A percentile compares a stretch with the other conserved stretches of the same genome.
Conservation (phyloP, 37 sponge, comb jelly and placozoan species). For the Mnemiopsis leidyi region DNA sequence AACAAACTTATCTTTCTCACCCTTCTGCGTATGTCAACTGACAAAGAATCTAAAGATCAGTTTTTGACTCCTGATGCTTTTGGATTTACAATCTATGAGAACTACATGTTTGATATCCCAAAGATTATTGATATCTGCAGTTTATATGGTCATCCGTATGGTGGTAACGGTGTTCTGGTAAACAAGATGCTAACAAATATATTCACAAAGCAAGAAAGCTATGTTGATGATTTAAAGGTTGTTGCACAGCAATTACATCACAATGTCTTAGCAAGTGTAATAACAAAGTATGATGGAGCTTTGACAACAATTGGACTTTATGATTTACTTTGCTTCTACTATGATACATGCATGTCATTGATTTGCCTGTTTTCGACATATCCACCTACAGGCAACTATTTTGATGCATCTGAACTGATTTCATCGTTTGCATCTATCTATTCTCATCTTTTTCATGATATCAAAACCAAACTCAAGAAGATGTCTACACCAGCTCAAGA, state of each 20-base stretch:
- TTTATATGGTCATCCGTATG: slow-evolving; percentile 54
- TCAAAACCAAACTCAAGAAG: slow-evolving; percentile 23
- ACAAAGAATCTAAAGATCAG: not conserved
- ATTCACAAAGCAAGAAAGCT: slow-evolving; percentile 29
- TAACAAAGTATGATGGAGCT: not conserved
- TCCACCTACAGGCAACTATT: slow-evolving; percentile 31
- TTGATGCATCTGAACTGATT: not conserved
- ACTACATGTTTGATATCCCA: slow-evolving; percentile 58
- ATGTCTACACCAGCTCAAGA: slow-evolving; percentile 30
- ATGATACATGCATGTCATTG: slow-evolving; percentile 56
- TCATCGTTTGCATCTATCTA: slow-evolving; percentile 13
- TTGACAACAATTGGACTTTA: slow-evolving; percentile 47
- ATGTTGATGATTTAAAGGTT: slow-evolving; percentile 30
- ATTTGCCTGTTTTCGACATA: slow-evolving; percentile 33
- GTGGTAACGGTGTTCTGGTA: slow-evolving; percentile 39
- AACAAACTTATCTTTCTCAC: slow-evolving; percentile 1
- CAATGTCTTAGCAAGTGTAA: not conserved
- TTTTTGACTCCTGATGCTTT: not conserved
- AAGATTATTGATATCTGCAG: slow-evolving; percentile 61
- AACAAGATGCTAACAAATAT: slow-evolving; percentile 40
- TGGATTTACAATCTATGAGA: slow-evolving; percentile 54
- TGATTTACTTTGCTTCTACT: slow-evolving; percentile 48
- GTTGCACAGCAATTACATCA: not conserved
- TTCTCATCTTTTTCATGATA: slow-evolving; percentile 40
- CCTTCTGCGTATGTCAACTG: slow-evolving; percentile 42